Conservation (phyloP, 1,140 invertebrate genomes). For the Calephelis nemesis region DNA sequence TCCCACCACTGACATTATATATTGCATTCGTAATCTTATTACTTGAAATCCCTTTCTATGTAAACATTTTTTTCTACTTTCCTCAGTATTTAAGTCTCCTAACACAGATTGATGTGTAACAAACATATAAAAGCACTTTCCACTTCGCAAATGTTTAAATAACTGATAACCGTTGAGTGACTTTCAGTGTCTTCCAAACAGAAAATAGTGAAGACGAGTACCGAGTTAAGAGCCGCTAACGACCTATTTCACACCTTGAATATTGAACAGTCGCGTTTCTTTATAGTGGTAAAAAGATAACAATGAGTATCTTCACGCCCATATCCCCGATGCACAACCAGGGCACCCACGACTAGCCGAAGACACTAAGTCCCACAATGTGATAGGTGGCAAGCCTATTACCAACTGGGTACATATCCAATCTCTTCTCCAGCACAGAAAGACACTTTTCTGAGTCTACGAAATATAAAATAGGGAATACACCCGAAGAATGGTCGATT, state of each 20-base stretch:
- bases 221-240: neutral
- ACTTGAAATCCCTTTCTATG: neutral
- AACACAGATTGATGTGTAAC: slow-evolving; percentile 16
- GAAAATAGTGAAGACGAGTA: slow-evolving; percentile 1
- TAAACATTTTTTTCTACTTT: neutral
- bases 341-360: no score
- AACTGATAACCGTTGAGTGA: slow-evolving; percentile 21
- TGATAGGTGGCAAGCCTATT: no score
- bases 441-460: no score
- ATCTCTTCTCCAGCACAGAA: no score
- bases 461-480: no score
- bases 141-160: slow-evolving; percentile 21
- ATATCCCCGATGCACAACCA: no score
- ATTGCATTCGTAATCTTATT: neutral
- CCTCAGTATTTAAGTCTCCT: neutral
- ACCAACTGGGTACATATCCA: no score
- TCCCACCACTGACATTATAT: no score
- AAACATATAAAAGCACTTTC: slow-evolving; percentile 22
- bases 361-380: no score
- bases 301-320: no score
- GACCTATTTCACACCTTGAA: slow-evolving; percentile 1
- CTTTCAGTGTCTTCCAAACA: slow-evolving; percentile 19
- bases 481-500: no score
- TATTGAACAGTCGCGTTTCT: neutral
- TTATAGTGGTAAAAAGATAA: no score